Evolutionary conservation across 2,888 invertebrate species (phyloP), one percentile per base, ranked within the genome.

Genomic region (Gasteruption jaculator): DNA sequence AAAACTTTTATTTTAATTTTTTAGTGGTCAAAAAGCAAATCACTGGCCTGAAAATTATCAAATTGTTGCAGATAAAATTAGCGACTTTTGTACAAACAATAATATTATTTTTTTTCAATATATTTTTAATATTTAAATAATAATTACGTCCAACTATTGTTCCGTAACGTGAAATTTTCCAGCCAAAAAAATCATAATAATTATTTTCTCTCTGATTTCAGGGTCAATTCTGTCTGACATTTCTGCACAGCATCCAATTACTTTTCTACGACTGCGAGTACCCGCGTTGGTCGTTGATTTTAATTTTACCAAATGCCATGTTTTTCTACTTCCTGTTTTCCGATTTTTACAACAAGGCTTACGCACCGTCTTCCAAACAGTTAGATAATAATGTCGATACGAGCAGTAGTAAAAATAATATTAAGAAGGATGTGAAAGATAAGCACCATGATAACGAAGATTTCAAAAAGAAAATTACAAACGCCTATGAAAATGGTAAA

Each of bases 251-350:
- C 16, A 83, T 84, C 45, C 91, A 91, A 67, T 77, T 94, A 8
- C 72, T 94, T 27, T 82, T 88, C 74, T 83, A 85, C 61, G 88
- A 90, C 55, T 95, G 94, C 73, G 86, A 87, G 36, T 95, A 91
- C 68, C 94, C 94, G 3, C 77, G 82, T 54, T 88, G 86, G 81
- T 81, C 86, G 6, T 79, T 88, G 27, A 78, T 81, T 61, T 85
- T 93, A 71, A 92, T 91, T 36, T 78, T 91, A 14, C 85, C 89
- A 7, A 94, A 95, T 73, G 90, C 90, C 7, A 80, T 92, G 38
- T 88, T 95, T 78, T 95, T 95, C 77, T 90, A 92, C 71, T 82
- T 89, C 65, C 79, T 95, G 48, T 95, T 95, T 75, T 83, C 84
- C 46, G 87, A 93, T 61, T 95, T 94, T 76, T 95, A 94, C 73